Base-by-base conservation (phyloP, 2,888 invertebrate species). In the Nebria salina region DNA sequence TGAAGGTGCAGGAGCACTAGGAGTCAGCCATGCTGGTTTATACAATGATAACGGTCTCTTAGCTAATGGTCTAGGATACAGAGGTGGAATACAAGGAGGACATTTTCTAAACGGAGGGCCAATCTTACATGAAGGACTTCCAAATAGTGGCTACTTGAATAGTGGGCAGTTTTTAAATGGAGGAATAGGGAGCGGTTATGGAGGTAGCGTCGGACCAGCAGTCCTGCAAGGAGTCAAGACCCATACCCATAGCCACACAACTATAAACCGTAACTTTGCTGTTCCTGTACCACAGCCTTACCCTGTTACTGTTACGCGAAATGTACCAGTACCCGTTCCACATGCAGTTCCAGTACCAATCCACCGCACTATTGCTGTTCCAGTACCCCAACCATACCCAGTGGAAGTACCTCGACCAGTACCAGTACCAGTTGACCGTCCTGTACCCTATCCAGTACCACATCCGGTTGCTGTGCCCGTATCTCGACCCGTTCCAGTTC, bases 351-450 rank as follows among this genome's bases (percentile, higher is more conserved):
- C 68, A 68, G 68, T 68, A 11, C 20, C 25, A 25, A 13, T 68
- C 9, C 68, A 20, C 20, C 68, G 15, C 26, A 20, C 68, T 25
- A n/a, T 68, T n/a, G 25, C 20, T 1, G 68, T 68, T 9, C 3
- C 25, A 25, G 68, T 68, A 13, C 68, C 68, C 7, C 68, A n/a
- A 68, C 68, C 68, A 11, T 25, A 25, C 68, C 68, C 68, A 11
- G 68, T 68, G 6, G 68, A 20, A 25, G 68, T 68, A 25, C 68
- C 68, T 26, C 3, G 68, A n/a, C 68, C 68, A 13, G 20, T 25
- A 9, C 68, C 68, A 26, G 68, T 68, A 11, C 68, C 68, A 68
- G 68, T 68, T 25, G 68, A 68, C 15, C 68, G 68, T n/a, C 68
- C 68, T 7, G 9, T 68, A 26, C 68, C 68, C 13, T 54, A 54